Conservation (phyloP, 2,888 invertebrate species). For the Brenthis ino region DNA sequence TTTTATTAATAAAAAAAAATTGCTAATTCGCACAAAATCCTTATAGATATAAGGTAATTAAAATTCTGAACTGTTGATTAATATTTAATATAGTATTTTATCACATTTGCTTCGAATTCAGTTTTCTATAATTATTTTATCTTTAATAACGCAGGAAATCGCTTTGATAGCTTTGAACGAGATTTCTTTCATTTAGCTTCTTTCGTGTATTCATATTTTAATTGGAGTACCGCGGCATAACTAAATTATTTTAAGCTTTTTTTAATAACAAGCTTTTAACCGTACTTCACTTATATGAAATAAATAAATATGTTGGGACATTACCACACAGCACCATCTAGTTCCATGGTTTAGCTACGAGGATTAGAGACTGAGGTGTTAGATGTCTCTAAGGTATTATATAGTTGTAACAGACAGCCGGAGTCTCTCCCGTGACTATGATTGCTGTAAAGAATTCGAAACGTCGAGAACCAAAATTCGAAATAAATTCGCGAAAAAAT, state of each 20-base stretch:
- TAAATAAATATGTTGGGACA: no score
- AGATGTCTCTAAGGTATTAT: no score
- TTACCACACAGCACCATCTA: no score
- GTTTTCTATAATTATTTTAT: slow-evolving; percentile 9
- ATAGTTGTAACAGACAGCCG: no score
- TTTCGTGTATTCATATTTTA: slow-evolving; percentile 24
- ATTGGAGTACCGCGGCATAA: slow-evolving; percentile 19
- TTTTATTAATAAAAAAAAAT: no score
- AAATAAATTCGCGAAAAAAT: no score
- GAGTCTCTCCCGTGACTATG: no score
- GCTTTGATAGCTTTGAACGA: slow-evolving; percentile 25
- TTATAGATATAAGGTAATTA: neutral
- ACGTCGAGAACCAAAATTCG: no score
- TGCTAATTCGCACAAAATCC: neutral
- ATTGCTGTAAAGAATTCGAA: no score
- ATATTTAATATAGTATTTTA: neutral
- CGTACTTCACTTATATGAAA: neutral
- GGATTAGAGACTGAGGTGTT: no score
- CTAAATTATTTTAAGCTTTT: slow-evolving; percentile 7
- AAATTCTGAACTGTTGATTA: neutral
- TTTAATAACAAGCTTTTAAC: slow-evolving; percentile 5
- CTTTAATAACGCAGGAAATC: slow-evolving; percentile 19
- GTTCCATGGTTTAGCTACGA: no score
- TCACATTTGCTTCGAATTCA: neutral
- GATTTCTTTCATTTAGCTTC: slow-evolving; percentile 14